Base-by-base conservation (phyloP, 2,888 invertebrate species). In the Lochmaea crataegi region DNA sequence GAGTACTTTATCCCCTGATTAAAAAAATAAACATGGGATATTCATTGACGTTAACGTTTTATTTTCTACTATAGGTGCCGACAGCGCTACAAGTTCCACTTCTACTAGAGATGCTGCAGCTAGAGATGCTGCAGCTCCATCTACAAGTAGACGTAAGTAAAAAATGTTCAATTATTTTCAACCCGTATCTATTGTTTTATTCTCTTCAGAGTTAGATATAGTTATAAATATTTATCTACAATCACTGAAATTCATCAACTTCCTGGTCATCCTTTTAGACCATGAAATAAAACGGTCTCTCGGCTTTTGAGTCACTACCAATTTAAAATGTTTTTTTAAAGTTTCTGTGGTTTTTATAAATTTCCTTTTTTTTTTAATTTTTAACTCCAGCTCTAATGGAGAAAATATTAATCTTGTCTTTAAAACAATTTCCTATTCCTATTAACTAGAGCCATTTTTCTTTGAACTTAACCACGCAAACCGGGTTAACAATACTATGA, bases 61-160 rank as follows among this genome's bases (percentile, higher is more conserved):
- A 48, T 75, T 71, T 71, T 53, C 2, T 63, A 18, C 61, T 76
- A 64, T 79, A 81, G 81, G 81, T 75, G 79, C 76, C 18, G 78
- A 79, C 65, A 70, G 70, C 1, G 65, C 72, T 42, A 69, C 78
- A 65, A 65, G 78, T 5, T 74, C 76, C 9, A 65, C 70, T 48
- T 58, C 76, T 10, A 71, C 60, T n/a, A 60, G 68, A 14, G 76
- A 75, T 22, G 60, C 73, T 16, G 10, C 76, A 48, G 58, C 78
- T 69, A 60, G 68, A 14, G 76, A 75, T 22, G 60, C 73, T 16
- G 10, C 76, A 48, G 58, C 78, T 69, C 67, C 76, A 42, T 63
- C 61, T 7, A 45, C 71, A 65, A 58, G 57, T 10, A 65, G 71
- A 74, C 71, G 74, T 74, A 45, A 74, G 71, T 68, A 57, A 14